phyloP scores from a whole-genome alignment of 2,797 vertebrate species.

The Lophotriccus pileatus region DNA sequence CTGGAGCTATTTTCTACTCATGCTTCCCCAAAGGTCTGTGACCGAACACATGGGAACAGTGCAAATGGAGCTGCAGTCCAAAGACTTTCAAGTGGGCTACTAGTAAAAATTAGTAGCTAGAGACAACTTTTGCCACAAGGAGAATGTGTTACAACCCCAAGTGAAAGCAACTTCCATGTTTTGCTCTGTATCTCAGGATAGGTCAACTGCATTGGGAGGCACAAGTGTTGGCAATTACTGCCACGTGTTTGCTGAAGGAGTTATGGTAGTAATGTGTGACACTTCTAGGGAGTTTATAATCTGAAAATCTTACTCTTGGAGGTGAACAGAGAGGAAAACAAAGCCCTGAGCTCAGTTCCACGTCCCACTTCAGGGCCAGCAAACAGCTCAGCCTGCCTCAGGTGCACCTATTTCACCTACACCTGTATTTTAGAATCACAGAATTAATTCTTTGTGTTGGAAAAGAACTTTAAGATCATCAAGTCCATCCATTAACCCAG shows the following conservation, averaged over 20 bases:
- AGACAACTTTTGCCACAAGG: neutral
- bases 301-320: neutral
- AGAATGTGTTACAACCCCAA: neutral
- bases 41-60: neutral
- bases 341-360: neutral
- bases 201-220: neutral
- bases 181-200: neutral
- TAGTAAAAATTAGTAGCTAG: neutral
- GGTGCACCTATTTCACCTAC: neutral
- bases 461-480: neutral
- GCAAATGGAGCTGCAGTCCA: neutral
- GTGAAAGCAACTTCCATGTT: neutral
- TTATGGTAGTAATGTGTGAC: fast-evolving
- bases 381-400: fast-evolving
- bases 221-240: neutral
- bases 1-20: neutral
- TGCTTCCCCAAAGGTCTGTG: neutral
- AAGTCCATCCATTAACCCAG: neutral
- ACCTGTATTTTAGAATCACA: neutral
- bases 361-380: neutral
- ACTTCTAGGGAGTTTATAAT: neutral
- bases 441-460: neutral
- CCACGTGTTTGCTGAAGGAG: neutral
- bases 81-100: neutral
- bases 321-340: neutral